Conservation (phyloP, 1,140 invertebrate species). For the Bombyx mori region DNA sequence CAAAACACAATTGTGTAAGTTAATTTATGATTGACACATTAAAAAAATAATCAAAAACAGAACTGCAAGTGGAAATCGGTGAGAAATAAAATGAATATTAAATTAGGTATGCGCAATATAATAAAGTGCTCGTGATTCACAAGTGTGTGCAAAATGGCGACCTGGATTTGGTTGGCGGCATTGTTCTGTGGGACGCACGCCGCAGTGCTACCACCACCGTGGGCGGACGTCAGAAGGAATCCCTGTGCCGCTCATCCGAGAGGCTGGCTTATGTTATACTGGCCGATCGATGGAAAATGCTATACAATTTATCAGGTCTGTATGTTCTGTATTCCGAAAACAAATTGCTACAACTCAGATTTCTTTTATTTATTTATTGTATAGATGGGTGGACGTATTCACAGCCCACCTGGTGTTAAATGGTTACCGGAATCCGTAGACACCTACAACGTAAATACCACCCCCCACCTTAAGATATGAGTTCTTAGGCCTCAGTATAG, state of each 20-base stretch:
- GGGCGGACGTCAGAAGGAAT: slow-evolving; percentile 85
- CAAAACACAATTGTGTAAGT: too few relatives aligned
- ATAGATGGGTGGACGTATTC: too few relatives aligned
- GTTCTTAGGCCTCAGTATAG: too few relatives aligned
- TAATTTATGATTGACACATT: too few relatives aligned
- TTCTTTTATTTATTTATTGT: too few relatives aligned
- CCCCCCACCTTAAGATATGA: too few relatives aligned
- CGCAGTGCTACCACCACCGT: slow-evolving; percentile 84
- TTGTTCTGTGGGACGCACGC: slow-evolving; percentile 52
- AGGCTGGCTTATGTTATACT: slow-evolving; percentile 88
- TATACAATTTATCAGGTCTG: slow-evolving; percentile 86
- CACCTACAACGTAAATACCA: too few relatives aligned
- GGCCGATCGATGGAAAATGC: slow-evolving; percentile 85
- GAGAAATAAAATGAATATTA: neutral
- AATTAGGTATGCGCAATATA: neutral
- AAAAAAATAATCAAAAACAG: too few relatives aligned
- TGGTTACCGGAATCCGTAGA: too few relatives aligned
- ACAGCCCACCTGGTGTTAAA: too few relatives aligned
- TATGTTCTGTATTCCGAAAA: neutral
- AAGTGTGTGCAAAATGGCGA: slow-evolving; percentile 29
- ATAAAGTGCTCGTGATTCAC: neutral
- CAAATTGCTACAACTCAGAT: too few relatives aligned
- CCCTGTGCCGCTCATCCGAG: slow-evolving; percentile 83
- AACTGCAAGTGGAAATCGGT: too few relatives aligned
- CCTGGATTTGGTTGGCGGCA: slow-evolving; percentile 45